Base-by-base conservation (phyloP, 2,888 invertebrate species). In the Isotomurus palustris region DNA sequence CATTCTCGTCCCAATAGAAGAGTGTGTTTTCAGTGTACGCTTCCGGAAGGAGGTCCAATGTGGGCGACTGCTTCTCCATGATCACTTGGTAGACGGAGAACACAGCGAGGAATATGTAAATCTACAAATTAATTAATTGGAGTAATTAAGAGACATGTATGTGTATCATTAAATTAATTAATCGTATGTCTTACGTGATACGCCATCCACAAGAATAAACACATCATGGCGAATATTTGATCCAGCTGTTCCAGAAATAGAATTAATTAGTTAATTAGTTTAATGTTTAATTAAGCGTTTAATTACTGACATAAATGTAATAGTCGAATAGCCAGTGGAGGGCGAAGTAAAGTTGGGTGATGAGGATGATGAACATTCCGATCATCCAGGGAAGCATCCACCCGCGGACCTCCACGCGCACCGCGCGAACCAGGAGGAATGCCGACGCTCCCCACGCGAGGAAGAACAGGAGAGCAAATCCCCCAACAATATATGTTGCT, bases 241-340 rank as follows among this genome's bases (percentile, higher is more conserved):
- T 88, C 85, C 72, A 91, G 78, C 91, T 91, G 76, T 61, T 83
- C 78, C 53, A 45, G 55, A 65, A 65, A 54, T 60, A 36, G 48
- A 45, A 57, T 24, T 35, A 32, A 50, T 24, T n/a, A 25, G 8
- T 5, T 12, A 21, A 36, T 29, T 35, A 19, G 5, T 29, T 44
- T 43, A 52, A 32, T 43, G 22, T 6, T 51, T 21, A 25, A 29
- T 25, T 8, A 35, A 49, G 14, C 28, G 27, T 24, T 14, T 45
- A 27, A 25, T 24, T 14, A 82, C 87, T 86, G 76, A 91, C 91
- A 77, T 91, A 91, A 72, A 91, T 91, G 72, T 92, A 92, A 73
- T 92, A 92, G 62, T 91, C 90, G 62, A 87, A 88, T 35, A 91
- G 78, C 2, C 91, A 79, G 90, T 91, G 91, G 27, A 91, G 76